phyloP scores from a whole-genome alignment of 2,888 invertebrate genomes.

The Zaprionus lineosus region DNA sequence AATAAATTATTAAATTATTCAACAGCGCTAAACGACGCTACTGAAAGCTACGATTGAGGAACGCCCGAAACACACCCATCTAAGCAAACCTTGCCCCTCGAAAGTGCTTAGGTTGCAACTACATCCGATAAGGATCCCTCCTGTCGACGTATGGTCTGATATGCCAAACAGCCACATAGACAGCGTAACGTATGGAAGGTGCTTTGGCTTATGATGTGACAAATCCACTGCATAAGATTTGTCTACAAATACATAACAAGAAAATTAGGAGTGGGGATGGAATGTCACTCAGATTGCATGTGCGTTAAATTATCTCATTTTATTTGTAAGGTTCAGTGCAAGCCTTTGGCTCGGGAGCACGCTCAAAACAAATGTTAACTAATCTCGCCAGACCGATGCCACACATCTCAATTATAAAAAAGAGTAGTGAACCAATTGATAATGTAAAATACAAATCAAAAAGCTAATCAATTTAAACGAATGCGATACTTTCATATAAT shows the following conservation, averaged over 20 bases:
- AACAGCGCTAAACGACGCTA: too few species aligned
- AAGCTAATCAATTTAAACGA: slow-evolving; percentile 27
- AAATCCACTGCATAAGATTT: slow-evolving; percentile 45
- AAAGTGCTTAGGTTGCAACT: slow-evolving; percentile 4
- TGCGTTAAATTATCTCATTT: slow-evolving; percentile 56
- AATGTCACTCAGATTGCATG: slow-evolving; percentile 51
- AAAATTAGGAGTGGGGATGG: slow-evolving; percentile 7
- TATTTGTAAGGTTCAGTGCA: slow-evolving; percentile 43
- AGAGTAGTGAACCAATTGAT: slow-evolving; percentile 53
- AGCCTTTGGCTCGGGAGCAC: slow-evolving; percentile 54
- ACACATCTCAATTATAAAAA: slow-evolving; percentile 59
- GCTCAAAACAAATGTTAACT: slow-evolving; percentile 73
- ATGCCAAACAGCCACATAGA: not conserved
- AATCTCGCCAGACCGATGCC: slow-evolving; percentile 46
- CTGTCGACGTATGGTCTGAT: too few species aligned
- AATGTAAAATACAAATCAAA: slow-evolving; percentile 33
- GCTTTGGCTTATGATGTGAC: slow-evolving; percentile 18
- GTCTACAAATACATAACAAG: slow-evolving; percentile 6
- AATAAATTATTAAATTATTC: not conserved
- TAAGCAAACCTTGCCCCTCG: not conserved
- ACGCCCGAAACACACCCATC: slow-evolving; percentile 31
- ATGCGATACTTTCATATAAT: slow-evolving; percentile 12
- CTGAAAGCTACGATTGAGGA: too few species aligned
- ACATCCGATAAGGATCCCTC: slow-evolving; percentile 14
- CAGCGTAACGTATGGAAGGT: slow-evolving; percentile 37